Percentiles rank a stretch among this genome's conserved stretches.
Evolutionary conservation across 2,797 vertebrate genomes (phyloP).

Genomic region (Amblyraja radiata): DNA sequence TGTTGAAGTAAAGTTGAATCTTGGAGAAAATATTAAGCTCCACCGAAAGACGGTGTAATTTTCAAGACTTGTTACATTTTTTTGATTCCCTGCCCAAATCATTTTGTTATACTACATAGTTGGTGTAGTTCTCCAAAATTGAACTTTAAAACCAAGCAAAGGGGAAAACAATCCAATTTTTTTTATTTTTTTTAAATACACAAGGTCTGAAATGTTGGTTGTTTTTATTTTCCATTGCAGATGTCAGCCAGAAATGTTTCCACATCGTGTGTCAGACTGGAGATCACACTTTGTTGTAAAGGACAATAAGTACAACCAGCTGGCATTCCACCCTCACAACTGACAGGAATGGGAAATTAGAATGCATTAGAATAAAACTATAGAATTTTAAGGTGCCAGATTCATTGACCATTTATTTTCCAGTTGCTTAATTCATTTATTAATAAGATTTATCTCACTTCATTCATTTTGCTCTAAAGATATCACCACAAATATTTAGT

Average conservation of each 20-base stretch:
- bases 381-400: not conserved
- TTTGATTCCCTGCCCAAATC: not conserved
- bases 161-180: not conserved
- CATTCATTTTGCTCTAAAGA: not conserved
- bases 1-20: not conserved
- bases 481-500: slow-evolving; percentile 18
- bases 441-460: not conserved
- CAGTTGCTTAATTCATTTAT: slow-evolving; percentile 27
- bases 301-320: not conserved
- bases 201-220: slow-evolving; percentile 7
- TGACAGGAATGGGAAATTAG: not conserved
- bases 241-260: not conserved
- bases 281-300: slow-evolving; percentile 11
- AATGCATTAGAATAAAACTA: slow-evolving; percentile 11
- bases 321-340: not conserved
- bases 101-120: not conserved
- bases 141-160: not conserved
- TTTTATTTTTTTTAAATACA: not conserved
- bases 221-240: slow-evolving; percentile 12
- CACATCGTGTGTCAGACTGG: not conserved
- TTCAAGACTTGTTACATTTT: not conserved
- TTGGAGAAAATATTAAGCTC: not conserved
- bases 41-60: not conserved
- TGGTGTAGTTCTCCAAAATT: not conserved
- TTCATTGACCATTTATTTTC: not conserved